phyloP scores from a whole-genome alignment of 2,888 invertebrate genomes.

The Julus scandinavius region DNA sequence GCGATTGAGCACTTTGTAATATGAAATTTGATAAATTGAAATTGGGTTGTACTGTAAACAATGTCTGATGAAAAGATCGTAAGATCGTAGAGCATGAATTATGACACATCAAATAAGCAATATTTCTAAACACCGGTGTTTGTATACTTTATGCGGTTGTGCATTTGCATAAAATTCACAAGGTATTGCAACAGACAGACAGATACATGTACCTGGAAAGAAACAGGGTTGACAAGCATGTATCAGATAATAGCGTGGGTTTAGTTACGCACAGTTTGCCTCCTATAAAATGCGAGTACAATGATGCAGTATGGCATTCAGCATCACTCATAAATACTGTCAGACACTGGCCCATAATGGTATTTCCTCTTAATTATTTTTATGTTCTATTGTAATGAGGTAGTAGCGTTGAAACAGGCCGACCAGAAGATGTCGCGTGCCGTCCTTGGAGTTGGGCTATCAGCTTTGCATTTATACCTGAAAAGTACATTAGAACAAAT shows the following conservation, averaged over 20 bases:
- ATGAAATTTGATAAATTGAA: too few species aligned
- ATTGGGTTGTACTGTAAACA: too few species aligned
- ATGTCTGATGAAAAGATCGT: too few species aligned
- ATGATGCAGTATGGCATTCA: background rate
- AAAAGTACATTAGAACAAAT: background rate
- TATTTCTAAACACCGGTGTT: background rate
- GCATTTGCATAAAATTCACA: background rate
- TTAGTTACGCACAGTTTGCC: background rate
- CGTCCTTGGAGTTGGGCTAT: background rate
- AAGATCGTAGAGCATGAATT: too few species aligned
- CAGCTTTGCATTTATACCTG: background rate
- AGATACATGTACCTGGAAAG: background rate
- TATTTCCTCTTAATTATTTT: background rate
- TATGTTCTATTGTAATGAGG: background rate
- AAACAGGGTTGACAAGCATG: too few species aligned
- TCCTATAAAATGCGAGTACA: background rate
- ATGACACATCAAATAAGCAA: too few species aligned
- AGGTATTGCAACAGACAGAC: background rate
- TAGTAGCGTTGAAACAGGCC: background rate
- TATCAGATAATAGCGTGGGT: background rate
- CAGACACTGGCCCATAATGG: conserved; percentile 5
- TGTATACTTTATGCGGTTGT: background rate
- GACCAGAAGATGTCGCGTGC: conserved; percentile 14
- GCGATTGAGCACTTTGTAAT: background rate
- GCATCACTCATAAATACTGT: background rate